Percentiles rank a stretch among this genome's conserved stretches.
Conservation (phyloP, 92 coral and sea anemone genomes). For the Heteractis magnifica region DNA sequence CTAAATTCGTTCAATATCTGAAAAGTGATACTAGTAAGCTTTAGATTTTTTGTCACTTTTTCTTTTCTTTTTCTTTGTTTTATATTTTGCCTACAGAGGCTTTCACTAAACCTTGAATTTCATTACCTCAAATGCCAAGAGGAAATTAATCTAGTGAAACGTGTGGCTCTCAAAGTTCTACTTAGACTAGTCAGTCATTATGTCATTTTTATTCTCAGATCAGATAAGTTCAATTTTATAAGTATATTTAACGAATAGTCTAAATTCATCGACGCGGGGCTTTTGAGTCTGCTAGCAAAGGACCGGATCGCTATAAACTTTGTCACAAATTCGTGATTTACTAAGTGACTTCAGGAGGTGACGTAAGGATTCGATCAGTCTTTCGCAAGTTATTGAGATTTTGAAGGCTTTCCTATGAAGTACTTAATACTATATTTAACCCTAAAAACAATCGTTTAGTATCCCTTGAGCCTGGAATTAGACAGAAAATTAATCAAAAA, state of each 20-base stretch:
- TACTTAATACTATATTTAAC: constrained; percentile 7
- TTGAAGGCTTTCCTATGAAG: not conserved
- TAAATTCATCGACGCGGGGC: not conserved
- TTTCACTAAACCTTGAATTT: not conserved
- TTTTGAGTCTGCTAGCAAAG: not conserved
- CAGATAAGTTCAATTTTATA: not conserved
- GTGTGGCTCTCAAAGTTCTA: not conserved
- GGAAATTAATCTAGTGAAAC: not conserved
- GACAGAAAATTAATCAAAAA: not conserved
- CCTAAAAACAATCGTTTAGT: not conserved
- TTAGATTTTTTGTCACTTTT: no score
- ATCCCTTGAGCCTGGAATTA: not conserved
- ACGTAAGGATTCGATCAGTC: not conserved
- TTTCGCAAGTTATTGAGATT: not conserved
- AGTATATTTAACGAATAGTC: not conserved
- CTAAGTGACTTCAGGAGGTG: not conserved
- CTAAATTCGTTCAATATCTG: not conserved
- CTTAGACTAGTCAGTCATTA: not conserved
- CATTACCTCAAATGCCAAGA: not conserved
- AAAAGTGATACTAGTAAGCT: not conserved
- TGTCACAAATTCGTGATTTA: not conserved
- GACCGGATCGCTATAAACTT: not conserved
- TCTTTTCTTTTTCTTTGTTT: not conserved
- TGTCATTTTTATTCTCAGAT: not conserved
- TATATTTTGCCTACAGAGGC: not conserved